Base-by-base conservation (phyloP, 2,113 vertebrate species). In the Apodemus speciosus region DNA sequence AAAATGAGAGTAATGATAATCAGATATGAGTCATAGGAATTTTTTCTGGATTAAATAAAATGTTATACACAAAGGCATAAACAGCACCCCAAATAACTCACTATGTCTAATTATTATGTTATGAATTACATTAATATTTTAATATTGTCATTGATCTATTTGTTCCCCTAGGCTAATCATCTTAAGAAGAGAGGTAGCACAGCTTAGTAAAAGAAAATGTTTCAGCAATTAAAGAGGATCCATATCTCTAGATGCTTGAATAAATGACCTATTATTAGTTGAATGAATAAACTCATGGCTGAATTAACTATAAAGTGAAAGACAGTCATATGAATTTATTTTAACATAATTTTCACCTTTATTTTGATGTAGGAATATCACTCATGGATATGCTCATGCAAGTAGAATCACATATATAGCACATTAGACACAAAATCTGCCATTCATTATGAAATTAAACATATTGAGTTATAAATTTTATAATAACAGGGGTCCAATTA, bases 391-490 rank as follows among this genome's bases (percentile, higher is more conserved):
- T 46, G 18, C 23, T 38, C 38, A 80, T 15, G 8, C 13, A 81
- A 32, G 25, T 4, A 49, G 13, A 62, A 25, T 43, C 43, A 71
- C 9, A 80, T 3, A 16, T 18, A 72, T 6, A 9, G 66, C 46
- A 20, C 27, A 83, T 86, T 85, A 86, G 23, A n/a, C 62, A 76
- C 38, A 81, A 35, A 90, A 56, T 89, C 10, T 40, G 93, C 4
- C 88, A 62, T 80, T 92, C 69, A 72, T 79, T 89, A 87, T 94
- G 51, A 84, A 16, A 77, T 10, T 77, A 87, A 95, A 95, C 64
- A 13, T 83, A 49, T 86, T 92, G 60, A 58, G 71, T 95, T 83
- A 72, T 53, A 35, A 3, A 10, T 85, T 92, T 90, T 79, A 60
- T 21, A 32, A 64, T 72, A 85, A 23, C 80, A 79, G 51, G 73